These are phyloP conservation scores for Euglossa dilemma DNA, from an alignment of 1,140 invertebrate species.

Conservation along the genomic window DNA sequence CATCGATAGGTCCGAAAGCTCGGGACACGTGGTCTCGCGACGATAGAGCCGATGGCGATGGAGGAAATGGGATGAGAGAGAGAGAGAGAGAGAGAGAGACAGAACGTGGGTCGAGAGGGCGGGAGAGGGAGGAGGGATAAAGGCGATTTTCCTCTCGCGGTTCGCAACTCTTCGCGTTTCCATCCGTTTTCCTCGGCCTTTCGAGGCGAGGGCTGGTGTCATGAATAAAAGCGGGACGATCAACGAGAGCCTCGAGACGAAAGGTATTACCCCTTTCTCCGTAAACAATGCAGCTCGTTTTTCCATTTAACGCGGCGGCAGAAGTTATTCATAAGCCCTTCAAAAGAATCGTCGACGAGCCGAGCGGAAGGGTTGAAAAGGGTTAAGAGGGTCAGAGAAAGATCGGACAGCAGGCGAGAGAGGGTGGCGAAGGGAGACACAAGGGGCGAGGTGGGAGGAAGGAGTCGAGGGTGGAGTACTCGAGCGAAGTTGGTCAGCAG, in stretches of 20 bases:
- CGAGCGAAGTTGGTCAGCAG: slow-evolving; percentile 70
- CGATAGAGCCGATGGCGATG: not conserved
- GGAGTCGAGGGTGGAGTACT: slow-evolving; percentile 34
- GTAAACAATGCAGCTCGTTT: slow-evolving; percentile 54
- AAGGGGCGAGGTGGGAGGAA: slow-evolving; percentile 19
- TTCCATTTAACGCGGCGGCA: slow-evolving; percentile 47
- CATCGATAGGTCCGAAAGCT: not conserved
- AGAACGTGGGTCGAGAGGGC: too few relatives aligned
- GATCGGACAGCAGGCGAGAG: slow-evolving; percentile 40
- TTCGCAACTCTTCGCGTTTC: slow-evolving; percentile 32
- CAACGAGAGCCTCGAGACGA: slow-evolving; percentile 36
- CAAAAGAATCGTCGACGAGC: slow-evolving; percentile 54
- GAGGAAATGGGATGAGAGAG: not conserved
- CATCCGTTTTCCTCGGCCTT: slow-evolving; percentile 17
- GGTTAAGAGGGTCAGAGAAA: slow-evolving; percentile 64
- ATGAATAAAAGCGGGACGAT: slow-evolving; percentile 50
- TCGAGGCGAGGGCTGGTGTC: slow-evolving; percentile 28
- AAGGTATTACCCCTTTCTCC: slow-evolving; percentile 48
- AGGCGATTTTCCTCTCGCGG: slow-evolving; percentile 29
- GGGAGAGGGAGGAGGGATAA: not conserved
- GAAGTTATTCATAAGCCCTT: slow-evolving; percentile 59
- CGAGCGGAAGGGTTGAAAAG: slow-evolving; percentile 54
- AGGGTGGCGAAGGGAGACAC: not conserved
- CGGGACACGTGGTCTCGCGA: not conserved
- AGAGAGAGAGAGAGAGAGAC: not conserved